These are phyloP conservation scores for Lepidostoma basale DNA, from an alignment of 1,140 invertebrate genomes.

Conservation along the genomic window DNA sequence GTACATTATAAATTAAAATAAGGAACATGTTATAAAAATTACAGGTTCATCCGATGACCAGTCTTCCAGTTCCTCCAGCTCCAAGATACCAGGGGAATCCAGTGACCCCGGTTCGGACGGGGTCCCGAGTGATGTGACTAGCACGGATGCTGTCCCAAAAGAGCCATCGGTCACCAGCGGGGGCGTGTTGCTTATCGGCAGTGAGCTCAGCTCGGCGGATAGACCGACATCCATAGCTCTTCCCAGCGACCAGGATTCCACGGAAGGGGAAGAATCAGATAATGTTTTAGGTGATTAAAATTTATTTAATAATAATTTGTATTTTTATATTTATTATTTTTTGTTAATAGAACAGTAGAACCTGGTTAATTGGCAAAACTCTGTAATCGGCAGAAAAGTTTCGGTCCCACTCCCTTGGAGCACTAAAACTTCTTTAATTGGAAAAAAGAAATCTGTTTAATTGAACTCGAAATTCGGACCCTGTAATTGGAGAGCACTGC, in stretches of 20 bases:
- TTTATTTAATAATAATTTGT: too few species aligned
- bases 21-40: neutral
- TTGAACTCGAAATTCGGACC: too few species aligned
- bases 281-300: conserved; percentile 52
- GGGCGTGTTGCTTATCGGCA: conserved; percentile 38
- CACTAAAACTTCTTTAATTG: too few species aligned
- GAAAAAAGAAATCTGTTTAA: too few species aligned
- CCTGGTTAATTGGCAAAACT: too few species aligned
- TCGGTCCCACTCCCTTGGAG: too few species aligned
- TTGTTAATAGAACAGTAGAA: too few species aligned
- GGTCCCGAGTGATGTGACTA: neutral
- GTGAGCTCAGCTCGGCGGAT: conserved; percentile 34
- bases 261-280: conserved; percentile 75
- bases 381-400: too few species aligned
- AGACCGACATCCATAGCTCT: conserved; percentile 57
- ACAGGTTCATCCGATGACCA: neutral
- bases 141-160: conserved; percentile 1
- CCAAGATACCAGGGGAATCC: neutral
- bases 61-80: conserved; percentile 15
- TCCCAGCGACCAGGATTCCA: conserved; percentile 79
- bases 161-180: neutral
- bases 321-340: too few species aligned
- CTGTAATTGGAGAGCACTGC: too few species aligned
- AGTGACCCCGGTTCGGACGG: neutral
- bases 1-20: neutral